Evolutionary conservation across 2,888 invertebrate genomes (phyloP).

Genomic region (Archips crataeganus): DNA sequence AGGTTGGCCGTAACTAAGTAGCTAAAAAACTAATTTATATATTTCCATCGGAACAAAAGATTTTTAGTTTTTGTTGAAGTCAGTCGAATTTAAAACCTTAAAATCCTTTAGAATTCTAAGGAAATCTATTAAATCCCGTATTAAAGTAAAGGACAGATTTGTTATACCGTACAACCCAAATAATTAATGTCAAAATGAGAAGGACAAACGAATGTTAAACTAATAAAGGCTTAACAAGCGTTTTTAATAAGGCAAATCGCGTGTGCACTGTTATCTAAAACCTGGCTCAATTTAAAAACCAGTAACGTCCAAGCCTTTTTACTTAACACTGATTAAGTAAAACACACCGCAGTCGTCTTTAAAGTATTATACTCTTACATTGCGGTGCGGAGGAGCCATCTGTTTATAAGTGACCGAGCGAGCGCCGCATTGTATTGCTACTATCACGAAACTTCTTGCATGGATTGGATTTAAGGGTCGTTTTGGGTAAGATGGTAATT

Average conservation of each 20-base stretch:
- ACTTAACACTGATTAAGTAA: background rate
- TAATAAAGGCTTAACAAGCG: background rate
- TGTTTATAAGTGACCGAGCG: background rate
- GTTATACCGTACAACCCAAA: no score
- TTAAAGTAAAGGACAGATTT: no score
- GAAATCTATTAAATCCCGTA: no score
- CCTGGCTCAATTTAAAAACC: conserved; percentile 28
- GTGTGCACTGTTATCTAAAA: conserved; percentile 25
- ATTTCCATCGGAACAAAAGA: no score
- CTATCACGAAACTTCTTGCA: background rate
- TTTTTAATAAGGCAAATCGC: conserved; percentile 11
- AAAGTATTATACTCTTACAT: background rate
- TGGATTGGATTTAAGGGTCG: conserved; percentile 14
- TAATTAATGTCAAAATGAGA: no score
- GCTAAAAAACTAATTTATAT: no score
- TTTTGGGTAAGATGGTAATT: conserved; percentile 66
- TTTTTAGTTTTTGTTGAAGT: no score
- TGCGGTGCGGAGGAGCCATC: background rate
- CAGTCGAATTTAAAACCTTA: no score
- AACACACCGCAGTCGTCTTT: background rate
- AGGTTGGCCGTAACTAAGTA: no score
- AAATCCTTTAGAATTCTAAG: no score
- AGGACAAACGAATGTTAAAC: no score
- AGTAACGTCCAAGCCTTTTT: conserved; percentile 18
- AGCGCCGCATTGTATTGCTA: background rate